phyloP scores from a whole-genome alignment of 1,140 invertebrate species.

The Drosophila yakuba region DNA sequence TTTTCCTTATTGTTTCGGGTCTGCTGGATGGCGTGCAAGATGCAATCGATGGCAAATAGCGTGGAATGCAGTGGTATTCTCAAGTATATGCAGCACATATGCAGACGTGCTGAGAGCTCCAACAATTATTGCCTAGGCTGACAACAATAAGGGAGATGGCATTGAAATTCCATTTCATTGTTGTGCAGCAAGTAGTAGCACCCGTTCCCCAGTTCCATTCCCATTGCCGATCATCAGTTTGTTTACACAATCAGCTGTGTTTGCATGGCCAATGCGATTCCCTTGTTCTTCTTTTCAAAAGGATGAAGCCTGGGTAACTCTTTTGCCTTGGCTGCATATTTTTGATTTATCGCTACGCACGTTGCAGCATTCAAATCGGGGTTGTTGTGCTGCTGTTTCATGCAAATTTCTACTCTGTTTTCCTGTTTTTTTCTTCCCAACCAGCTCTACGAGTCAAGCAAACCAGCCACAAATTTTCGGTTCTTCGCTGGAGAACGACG shows the following conservation, averaged over 20 bases:
- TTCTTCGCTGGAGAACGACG: background rate
- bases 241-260: slow-evolving; percentile 53
- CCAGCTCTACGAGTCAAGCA: slow-evolving; percentile 3
- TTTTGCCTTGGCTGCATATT: slow-evolving; percentile 53
- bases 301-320: slow-evolving; percentile 19
- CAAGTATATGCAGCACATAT: slow-evolving; percentile 21
- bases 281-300: slow-evolving; percentile 18
- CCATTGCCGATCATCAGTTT: slow-evolving; percentile 2
- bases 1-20: slow-evolving; percentile 37
- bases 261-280: slow-evolving; percentile 55
- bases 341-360: slow-evolving; percentile 67
- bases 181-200: slow-evolving; percentile 19
- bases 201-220: background rate
- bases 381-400: slow-evolving; percentile 21
- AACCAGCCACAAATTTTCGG: slow-evolving; percentile 34
- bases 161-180: slow-evolving; percentile 49
- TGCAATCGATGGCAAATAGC: slow-evolving; percentile 26
- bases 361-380: slow-evolving; percentile 15
- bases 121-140: slow-evolving; percentile 51
- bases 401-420: slow-evolving; percentile 38
- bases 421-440: background rate
- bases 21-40: slow-evolving; percentile 22
- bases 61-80: slow-evolving; percentile 12
- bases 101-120: slow-evolving; percentile 18
- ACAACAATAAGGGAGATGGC: slow-evolving; percentile 39